phyloP scores from a whole-genome alignment of 2,113 vertebrate genomes.

The Nannospalax galili region DNA sequence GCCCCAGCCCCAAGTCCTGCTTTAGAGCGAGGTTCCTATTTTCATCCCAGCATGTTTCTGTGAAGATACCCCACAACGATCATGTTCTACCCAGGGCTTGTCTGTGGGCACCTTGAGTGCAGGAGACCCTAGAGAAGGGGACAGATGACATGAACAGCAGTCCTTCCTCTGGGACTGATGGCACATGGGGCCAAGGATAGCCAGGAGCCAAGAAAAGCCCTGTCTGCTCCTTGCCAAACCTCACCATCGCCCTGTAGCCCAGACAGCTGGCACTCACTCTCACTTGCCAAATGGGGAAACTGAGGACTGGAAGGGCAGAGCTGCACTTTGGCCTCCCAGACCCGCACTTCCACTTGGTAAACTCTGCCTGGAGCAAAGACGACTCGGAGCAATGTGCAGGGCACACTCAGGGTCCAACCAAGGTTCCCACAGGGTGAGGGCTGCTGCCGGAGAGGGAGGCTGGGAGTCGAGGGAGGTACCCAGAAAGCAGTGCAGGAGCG shows the following conservation, averaged over 20 bases:
- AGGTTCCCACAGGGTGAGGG: not conserved
- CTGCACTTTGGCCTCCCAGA: not conserved
- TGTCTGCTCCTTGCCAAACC: not conserved
- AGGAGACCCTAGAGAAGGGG: not conserved
- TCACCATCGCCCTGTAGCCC: too few species aligned
- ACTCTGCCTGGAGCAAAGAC: not conserved
- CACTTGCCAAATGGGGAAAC: not conserved
- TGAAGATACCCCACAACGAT: not conserved
- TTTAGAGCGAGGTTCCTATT: not conserved
- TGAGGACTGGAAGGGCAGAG: not conserved
- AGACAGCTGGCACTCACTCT: fast-evolving
- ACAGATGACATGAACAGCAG: not conserved
- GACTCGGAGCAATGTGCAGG: fast-evolving
- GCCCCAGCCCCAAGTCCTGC: not conserved
- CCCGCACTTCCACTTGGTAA: not conserved
- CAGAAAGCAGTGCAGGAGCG: not conserved
- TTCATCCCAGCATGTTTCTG: not conserved
- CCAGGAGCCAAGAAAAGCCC: not conserved
- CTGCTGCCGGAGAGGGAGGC: not conserved
- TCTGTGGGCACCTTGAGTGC: not conserved
- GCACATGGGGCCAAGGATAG: not conserved
- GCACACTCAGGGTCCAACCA: not conserved
- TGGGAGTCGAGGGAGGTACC: not conserved
- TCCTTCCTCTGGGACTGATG: not conserved
- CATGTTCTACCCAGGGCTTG: not conserved